phyloP scores from a whole-genome alignment of 2,797 vertebrate genomes.

The Bradypus variegatus region DNA sequence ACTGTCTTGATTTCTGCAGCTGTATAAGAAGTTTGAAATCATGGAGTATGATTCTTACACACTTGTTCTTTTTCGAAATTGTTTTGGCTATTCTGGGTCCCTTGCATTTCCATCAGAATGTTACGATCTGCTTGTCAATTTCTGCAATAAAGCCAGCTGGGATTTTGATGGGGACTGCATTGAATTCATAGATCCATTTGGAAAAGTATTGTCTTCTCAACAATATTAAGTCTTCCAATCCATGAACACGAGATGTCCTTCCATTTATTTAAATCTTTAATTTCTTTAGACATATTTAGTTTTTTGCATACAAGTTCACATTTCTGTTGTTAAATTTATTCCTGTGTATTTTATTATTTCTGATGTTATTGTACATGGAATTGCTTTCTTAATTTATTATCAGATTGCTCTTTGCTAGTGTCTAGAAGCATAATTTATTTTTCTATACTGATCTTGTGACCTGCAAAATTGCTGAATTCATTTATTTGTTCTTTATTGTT shows the following conservation, averaged over 20 bases:
- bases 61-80: neutral
- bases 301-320: neutral
- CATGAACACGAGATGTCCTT: neutral
- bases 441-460: neutral
- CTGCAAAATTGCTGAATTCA: neutral
- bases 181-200: neutral
- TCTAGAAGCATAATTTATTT: neutral
- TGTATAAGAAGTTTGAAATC: too few species aligned
- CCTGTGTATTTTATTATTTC: neutral
- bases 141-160: neutral
- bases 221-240: neutral
- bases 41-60: neutral
- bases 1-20: neutral
- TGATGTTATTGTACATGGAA: neutral
- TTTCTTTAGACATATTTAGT: neutral
- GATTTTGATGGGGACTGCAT: neutral
- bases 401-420: neutral
- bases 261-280: neutral
- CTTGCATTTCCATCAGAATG: neutral
- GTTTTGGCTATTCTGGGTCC: neutral
- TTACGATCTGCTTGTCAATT: neutral
- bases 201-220: neutral
- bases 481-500: neutral
- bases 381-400: neutral
- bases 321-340: neutral